Evolutionary conservation across 2,888 invertebrate species (phyloP).

Genomic region (Germaria angustata): DNA sequence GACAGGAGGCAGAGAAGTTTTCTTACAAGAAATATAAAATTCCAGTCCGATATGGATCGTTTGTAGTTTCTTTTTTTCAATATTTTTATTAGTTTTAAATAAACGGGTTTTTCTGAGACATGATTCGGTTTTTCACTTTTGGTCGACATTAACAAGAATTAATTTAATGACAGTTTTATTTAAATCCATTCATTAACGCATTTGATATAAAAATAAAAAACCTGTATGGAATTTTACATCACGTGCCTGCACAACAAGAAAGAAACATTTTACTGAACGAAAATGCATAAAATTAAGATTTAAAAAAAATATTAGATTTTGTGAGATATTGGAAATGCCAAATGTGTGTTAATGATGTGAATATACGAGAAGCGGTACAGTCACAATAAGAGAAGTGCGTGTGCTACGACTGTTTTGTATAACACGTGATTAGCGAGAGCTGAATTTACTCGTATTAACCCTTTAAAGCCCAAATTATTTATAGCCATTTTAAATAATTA

Average conservation of each 20-base stretch:
- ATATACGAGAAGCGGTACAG: background rate
- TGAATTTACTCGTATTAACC: no score
- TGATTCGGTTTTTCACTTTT: slow-evolving; percentile 20
- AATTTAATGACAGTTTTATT: slow-evolving; percentile 15
- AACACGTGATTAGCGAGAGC: no score
- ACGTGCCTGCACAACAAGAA: slow-evolving; percentile 32
- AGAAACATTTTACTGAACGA: background rate
- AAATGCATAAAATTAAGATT: slow-evolving; percentile 2
- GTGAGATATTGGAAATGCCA: background rate
- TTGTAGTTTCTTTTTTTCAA: background rate
- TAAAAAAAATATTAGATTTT: background rate
- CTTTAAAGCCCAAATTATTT: no score
- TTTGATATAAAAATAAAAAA: background rate
- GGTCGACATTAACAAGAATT: slow-evolving; percentile 33
- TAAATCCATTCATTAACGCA: background rate
- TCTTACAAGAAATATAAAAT: background rate
- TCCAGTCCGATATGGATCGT: background rate
- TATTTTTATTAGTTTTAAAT: background rate
- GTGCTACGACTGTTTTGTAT: background rate
- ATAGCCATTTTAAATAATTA: no score
- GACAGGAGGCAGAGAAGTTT: no score
- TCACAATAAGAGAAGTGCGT: background rate
- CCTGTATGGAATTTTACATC: slow-evolving; percentile 23
- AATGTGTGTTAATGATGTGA: no score
- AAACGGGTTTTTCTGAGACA: slow-evolving; percentile 29